phyloP scores from a whole-genome alignment of 2,113 vertebrate species.

The Corythoichthys intestinalis region DNA sequence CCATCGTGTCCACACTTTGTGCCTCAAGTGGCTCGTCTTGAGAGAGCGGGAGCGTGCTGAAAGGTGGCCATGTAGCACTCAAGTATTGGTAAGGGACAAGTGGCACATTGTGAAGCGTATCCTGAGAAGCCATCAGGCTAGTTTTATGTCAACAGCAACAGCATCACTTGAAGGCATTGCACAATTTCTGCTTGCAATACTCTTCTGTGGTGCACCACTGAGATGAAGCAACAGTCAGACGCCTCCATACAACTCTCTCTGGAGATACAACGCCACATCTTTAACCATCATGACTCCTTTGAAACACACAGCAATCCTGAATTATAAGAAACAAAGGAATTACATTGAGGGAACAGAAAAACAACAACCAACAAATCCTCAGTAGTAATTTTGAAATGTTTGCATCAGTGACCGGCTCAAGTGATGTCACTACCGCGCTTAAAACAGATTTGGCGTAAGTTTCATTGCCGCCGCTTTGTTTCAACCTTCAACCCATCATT shows the following conservation, averaged over 20 bases:
- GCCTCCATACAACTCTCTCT: slow-evolving; percentile 18
- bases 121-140: slow-evolving; percentile 46
- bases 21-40: slow-evolving; percentile 28
- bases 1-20: slow-evolving; percentile 27
- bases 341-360: background rate
- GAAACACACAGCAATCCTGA: slow-evolving; percentile 9
- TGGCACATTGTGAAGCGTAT: slow-evolving; percentile 43
- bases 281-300: background rate
- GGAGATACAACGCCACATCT: slow-evolving; percentile 12
- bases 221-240: slow-evolving; percentile 8
- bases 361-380: slow-evolving; percentile 1
- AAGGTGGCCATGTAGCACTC: slow-evolving; percentile 52
- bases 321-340: slow-evolving; percentile 3
- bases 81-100: slow-evolving; percentile 45
- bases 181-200: slow-evolving; percentile 19
- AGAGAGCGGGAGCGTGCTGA: slow-evolving; percentile 30
- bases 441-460: slow-evolving; percentile 61
- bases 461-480: slow-evolving; percentile 58
- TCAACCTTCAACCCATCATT: slow-evolving; percentile 53
- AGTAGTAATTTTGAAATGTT: slow-evolving; percentile 33
- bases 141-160: slow-evolving; percentile 42
- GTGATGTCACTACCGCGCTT: slow-evolving; percentile 37
- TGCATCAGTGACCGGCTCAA: slow-evolving; percentile 39
- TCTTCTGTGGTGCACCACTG: slow-evolving; percentile 7
- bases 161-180: slow-evolving; percentile 30